Base-by-base conservation (phyloP, 2,797 vertebrate genomes). In the Sciurus carolinensis region DNA sequence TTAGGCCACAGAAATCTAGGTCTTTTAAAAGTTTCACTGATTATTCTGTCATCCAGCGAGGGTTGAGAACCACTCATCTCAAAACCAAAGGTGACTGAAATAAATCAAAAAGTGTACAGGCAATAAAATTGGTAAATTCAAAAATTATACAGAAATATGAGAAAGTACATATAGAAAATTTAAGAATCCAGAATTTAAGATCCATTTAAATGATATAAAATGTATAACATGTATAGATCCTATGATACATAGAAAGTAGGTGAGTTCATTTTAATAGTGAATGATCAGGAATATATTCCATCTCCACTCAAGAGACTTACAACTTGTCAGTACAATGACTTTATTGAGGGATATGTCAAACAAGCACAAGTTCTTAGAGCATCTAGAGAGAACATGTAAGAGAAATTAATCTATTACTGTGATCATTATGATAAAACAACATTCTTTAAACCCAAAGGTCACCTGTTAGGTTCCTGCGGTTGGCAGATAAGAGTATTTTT, bases 11-110 rank as follows among this genome's bases (percentile, higher is more conserved):
- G 42, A 90, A 94, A 81, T 85, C 52, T 57, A 59, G n/a, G 82
- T 91, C 54, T 71, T 91, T 94, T 85, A 87, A 95, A 87, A 75
- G 82, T 26, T 30, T 87, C 52, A 26, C 54, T 76, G 82, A 79
- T 71, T 24, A 82, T 72, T 87, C 52, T 75, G 39, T 82, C 80
- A 59, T 75, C 64, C 67, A 91, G 77, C 69, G 73, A 94, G 62
- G n/a, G 18, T 44, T 92, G 24, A 92, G 64, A 87, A 18, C 28
- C 75, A 92, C 5, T 90, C n/a, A 90, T n/a, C 33, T 30, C 82
- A 87, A 95, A 83, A 87, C 50, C 64, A 95, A 87, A 94, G 52
- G 15, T 75, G 72, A 66, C 75, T 67, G 39, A 94, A 91, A 52
- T 44, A 97, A 96, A 81, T 86, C 54, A 95, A 91, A 39, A 39